Evolutionary conservation across 2,113 vertebrate genomes (phyloP).

Genomic region (Tonatia bakeri): DNA sequence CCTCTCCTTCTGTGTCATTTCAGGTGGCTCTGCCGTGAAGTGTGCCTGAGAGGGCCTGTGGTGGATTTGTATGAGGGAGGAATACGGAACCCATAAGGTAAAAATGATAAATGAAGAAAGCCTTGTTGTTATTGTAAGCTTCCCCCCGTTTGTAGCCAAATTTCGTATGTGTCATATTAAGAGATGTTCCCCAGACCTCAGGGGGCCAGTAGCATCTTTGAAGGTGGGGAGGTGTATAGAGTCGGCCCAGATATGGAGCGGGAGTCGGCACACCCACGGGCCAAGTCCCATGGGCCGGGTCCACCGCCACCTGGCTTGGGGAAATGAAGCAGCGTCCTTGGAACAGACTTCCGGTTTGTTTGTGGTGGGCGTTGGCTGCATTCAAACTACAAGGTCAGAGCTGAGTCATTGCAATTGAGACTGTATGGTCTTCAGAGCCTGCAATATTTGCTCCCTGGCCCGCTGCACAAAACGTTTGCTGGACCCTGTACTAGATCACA

Average conservation of each 20-base stretch:
- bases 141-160: neutral
- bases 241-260: accelerated
- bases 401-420: neutral
- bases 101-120: neutral
- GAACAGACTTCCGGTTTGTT: accelerated
- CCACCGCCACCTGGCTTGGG: neutral
- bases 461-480: accelerated
- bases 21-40: accelerated
- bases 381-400: accelerated
- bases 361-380: accelerated
- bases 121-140: neutral
- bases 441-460: accelerated
- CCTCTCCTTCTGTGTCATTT: neutral
- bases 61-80: neutral
- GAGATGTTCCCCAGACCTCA: neutral
- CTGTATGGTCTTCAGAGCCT: accelerated
- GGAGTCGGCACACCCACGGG: accelerated
- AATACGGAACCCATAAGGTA: neutral
- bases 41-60: too few relatives aligned
- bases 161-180: neutral
- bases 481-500: neutral
- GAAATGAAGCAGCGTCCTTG: accelerated
- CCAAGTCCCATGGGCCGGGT: accelerated
- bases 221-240: neutral
- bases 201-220: neutral